Percentiles rank a stretch among this genome's conserved stretches.
Evolutionary conservation across 2,113 vertebrate genomes (phyloP).

Genomic region (Ophthalmotilapia sp.): DNA sequence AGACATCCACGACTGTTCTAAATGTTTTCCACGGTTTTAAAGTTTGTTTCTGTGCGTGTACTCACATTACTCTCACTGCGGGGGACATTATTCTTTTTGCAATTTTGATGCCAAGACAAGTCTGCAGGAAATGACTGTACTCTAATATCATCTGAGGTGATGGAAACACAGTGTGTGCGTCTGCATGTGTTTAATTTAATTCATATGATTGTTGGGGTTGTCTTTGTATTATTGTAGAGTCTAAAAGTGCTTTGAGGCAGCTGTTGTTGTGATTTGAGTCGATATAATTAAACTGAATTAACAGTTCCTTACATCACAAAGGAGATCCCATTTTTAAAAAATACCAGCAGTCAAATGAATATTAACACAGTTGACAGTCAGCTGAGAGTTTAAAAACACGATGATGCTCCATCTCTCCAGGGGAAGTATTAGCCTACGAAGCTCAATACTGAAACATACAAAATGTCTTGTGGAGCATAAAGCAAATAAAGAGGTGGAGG

Average conservation of each 20-base stretch:
- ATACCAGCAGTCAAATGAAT: neutral
- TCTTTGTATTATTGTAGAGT: neutral
- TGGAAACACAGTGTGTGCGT: neutral
- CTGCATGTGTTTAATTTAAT: neutral
- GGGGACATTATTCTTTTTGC: neutral
- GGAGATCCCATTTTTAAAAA: neutral
- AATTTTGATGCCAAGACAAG: neutral
- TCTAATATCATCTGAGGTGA: neutral
- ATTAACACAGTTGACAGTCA: neutral
- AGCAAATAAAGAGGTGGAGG: neutral
- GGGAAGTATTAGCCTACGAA: constrained; percentile 1
- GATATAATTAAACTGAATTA: neutral
- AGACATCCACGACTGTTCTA: neutral
- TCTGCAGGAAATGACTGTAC: neutral
- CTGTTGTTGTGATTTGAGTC: neutral
- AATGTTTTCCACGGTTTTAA: neutral
- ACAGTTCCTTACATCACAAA: neutral
- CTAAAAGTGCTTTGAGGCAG: neutral
- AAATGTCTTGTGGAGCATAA: neutral
- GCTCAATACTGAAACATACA: neutral
- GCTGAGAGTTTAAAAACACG: neutral
- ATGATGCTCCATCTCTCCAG: neutral
- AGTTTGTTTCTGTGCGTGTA: neutral
- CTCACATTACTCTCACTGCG: neutral
- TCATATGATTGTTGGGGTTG: neutral